These are phyloP conservation scores for Drosophila simulans DNA, from an alignment of 1,140 invertebrate genomes.

Conservation along the genomic window DNA sequence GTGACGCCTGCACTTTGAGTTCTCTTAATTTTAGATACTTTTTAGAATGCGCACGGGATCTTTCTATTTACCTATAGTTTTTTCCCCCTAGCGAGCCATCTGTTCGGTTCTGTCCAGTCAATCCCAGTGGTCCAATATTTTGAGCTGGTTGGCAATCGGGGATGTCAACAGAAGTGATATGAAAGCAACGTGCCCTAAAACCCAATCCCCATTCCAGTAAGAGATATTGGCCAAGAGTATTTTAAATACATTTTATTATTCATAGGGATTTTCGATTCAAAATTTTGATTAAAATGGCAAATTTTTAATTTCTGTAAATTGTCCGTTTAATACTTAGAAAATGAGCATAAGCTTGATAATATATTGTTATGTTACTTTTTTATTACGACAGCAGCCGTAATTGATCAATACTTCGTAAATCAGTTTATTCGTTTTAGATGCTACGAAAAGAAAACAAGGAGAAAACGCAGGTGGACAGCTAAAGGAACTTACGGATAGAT, in stretches of 20 bases:
- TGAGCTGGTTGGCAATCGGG: constrained; percentile 17
- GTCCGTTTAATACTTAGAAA: constrained; percentile 43
- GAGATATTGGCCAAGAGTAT: constrained; percentile 2
- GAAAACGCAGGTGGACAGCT: not conserved
- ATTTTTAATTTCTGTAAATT: constrained; percentile 50
- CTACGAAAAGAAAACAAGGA: constrained; percentile 1
- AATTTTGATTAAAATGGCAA: constrained; percentile 47
- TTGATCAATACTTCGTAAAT: constrained; percentile 61
- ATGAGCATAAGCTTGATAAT: constrained; percentile 40
- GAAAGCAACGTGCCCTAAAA: no score
- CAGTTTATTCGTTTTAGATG: constrained; percentile 44
- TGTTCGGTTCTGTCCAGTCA: constrained; percentile 7
- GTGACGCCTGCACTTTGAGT: no score
- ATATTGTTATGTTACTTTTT: no score
- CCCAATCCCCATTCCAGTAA: not conserved
- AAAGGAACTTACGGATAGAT: not conserved
- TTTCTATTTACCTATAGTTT: no score
- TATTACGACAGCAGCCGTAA: constrained; percentile 32
- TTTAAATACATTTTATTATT: constrained; percentile 35
- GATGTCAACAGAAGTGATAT: constrained; percentile 51
- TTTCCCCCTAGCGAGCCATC: not conserved
- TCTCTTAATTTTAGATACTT: no score
- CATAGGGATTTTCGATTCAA: constrained; percentile 26
- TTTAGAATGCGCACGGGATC: no score
- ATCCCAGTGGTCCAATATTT: constrained; percentile 24